Percentiles rank a stretch among this genome's conserved stretches.
Conservation (phyloP, 2,113 vertebrate genomes). For the Paradoxurus hermaphroditus region DNA sequence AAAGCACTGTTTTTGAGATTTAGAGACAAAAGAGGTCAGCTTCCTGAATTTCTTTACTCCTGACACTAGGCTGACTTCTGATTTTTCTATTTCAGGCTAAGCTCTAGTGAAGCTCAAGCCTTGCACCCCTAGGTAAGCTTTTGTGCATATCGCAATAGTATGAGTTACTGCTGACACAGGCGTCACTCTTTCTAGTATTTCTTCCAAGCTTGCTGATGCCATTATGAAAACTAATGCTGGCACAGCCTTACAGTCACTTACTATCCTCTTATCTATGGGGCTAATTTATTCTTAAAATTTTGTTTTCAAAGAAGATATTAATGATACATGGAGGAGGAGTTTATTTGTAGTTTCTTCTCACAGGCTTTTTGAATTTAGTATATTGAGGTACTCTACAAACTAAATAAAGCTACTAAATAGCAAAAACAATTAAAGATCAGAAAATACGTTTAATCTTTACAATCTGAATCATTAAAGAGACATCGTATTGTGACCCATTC, state of each 20-base stretch:
- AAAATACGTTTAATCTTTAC: neutral
- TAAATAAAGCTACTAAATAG: neutral
- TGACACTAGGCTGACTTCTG: conserved; percentile 11
- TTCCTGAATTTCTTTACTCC: conserved; percentile 11
- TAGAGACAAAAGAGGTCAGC: conserved; percentile 51
- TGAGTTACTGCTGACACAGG: conserved; percentile 49
- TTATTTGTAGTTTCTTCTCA: neutral
- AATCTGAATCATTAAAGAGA: neutral
- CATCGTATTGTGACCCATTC: neutral
- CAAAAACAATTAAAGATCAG: neutral
- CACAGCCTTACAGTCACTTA: neutral
- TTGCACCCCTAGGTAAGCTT: neutral
- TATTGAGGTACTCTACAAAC: neutral
- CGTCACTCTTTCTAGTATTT: conserved; percentile 8
- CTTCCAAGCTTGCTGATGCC: conserved; percentile 33
- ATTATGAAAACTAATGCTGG: conserved; percentile 51
- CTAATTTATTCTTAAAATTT: conserved; percentile 14
- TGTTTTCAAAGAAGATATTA: conserved; percentile 23
- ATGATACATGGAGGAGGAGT: neutral
- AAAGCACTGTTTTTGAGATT: conserved; percentile 32
- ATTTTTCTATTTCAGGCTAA: conserved; percentile 4
- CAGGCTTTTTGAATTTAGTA: neutral
- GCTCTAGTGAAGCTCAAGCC: neutral
- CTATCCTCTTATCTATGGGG: neutral
- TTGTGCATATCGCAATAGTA: neutral